A percentile compares a stretch with the other conserved stretches of the same genome.
Evolutionary conservation across 1,140 invertebrate genomes (phyloP).

Genomic region (Pomacea maculata): DNA sequence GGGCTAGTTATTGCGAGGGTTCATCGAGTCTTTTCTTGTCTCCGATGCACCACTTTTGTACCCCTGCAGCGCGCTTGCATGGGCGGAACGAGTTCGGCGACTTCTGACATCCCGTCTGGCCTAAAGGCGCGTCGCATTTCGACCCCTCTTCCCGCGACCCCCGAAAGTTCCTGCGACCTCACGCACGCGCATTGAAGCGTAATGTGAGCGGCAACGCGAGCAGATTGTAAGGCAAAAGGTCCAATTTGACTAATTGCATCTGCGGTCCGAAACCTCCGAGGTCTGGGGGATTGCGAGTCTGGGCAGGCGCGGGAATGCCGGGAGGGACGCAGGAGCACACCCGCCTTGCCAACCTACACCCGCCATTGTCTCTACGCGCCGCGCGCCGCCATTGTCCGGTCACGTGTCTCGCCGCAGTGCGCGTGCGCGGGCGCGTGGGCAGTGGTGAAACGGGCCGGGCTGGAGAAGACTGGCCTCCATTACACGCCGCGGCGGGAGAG

Average conservation of each 20-base stretch:
- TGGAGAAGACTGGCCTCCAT: constrained; percentile 11
- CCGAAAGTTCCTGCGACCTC: constrained; percentile 13
- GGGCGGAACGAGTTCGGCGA: too few species aligned
- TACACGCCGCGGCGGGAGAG: constrained; percentile 13
- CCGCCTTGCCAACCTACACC: neutral
- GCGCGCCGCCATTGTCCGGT: constrained; percentile 18
- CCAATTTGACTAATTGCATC: constrained; percentile 21
- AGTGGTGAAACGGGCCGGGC: neutral
- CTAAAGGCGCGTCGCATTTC: neutral
- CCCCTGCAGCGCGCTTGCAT: neutral
- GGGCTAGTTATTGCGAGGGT: too few species aligned
- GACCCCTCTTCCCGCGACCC: constrained; percentile 6
- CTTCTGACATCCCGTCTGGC: neutral
- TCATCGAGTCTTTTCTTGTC: neutral
- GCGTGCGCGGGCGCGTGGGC: constrained; percentile 12
- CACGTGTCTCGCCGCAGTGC: constrained; percentile 12
- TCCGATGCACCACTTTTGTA: neutral
- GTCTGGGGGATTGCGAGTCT: neutral
- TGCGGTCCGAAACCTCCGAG: constrained; percentile 7
- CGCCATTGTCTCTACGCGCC: neutral
- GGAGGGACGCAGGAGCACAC: neutral
- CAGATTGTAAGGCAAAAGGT: constrained; percentile 19
- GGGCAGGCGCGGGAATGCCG: neutral
- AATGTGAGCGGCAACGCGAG: constrained; percentile 14
- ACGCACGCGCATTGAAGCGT: constrained; percentile 17